phyloP scores from a whole-genome alignment of 2,113 vertebrate genomes.

The Zosterops japonicus region DNA sequence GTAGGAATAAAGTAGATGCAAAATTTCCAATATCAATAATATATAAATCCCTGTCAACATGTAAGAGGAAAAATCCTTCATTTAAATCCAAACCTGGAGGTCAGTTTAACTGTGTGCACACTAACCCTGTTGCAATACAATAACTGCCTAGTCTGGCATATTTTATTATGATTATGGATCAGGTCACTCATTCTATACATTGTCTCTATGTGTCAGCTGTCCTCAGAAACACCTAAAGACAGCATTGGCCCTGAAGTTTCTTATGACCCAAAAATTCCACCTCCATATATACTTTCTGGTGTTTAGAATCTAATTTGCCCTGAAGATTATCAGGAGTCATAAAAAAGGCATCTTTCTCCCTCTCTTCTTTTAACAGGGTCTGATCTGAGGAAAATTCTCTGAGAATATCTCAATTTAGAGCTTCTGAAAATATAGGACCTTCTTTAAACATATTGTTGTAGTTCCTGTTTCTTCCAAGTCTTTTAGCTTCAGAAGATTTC shows the following conservation, averaged over 20 bases:
- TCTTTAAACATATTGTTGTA: background rate
- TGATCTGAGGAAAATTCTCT: background rate
- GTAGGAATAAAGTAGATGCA: background rate
- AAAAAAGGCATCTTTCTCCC: background rate
- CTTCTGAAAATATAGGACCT: background rate
- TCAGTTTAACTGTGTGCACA: background rate
- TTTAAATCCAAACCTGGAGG: background rate
- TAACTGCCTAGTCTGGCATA: background rate
- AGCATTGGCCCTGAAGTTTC: background rate
- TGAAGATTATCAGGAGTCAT: background rate
- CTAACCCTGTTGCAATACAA: background rate
- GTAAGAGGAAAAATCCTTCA: background rate
- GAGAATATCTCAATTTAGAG: background rate
- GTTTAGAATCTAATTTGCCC: background rate
- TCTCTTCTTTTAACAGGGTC: background rate
- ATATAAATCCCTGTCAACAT: background rate
- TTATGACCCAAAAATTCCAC: background rate
- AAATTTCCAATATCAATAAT: background rate
- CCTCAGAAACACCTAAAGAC: background rate
- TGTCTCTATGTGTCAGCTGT: background rate
- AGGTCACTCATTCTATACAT: background rate
- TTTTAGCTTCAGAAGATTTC: background rate
- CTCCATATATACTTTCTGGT: background rate
- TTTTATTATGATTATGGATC: background rate
- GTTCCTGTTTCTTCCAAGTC: background rate